Evolutionary conservation across 2,113 vertebrate genomes (phyloP).

Genomic region (Python bivittatus): DNA sequence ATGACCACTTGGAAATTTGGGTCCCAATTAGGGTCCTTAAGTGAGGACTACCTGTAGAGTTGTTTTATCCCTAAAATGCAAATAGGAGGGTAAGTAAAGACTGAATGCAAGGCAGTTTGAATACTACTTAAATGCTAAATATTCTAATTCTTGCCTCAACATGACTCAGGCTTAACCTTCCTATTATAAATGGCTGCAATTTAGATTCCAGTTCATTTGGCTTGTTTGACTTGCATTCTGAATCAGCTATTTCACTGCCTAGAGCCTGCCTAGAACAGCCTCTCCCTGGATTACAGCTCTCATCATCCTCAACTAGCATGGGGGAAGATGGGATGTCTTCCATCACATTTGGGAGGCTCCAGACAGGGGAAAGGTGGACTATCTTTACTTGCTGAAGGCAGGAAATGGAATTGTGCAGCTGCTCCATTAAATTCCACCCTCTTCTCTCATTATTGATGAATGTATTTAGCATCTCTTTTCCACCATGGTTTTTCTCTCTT

Average conservation of each 20-base stretch:
- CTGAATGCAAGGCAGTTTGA: background rate
- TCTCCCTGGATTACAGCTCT: too few species aligned
- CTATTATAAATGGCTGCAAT: background rate
- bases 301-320: too few species aligned
- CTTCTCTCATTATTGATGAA: background rate
- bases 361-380: background rate
- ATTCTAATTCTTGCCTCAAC: background rate
- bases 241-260: too few species aligned
- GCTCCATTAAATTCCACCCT: fast-evolving
- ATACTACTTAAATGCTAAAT: background rate
- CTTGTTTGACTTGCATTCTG: background rate
- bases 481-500: background rate
- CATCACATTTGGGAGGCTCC: background rate
- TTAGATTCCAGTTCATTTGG: background rate
- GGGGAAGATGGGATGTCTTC: background rate
- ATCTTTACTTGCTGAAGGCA: background rate
- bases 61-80: background rate
- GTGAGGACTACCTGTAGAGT: too few species aligned
- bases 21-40: too few species aligned
- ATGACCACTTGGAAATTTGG: too few species aligned
- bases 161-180: background rate
- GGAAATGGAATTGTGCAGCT: background rate
- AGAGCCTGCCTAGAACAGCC: too few species aligned
- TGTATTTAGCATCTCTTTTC: background rate
- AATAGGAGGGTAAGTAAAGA: background rate